phyloP scores from a whole-genome alignment of 2,113 vertebrate genomes.

The Cinclus mexicanus region DNA sequence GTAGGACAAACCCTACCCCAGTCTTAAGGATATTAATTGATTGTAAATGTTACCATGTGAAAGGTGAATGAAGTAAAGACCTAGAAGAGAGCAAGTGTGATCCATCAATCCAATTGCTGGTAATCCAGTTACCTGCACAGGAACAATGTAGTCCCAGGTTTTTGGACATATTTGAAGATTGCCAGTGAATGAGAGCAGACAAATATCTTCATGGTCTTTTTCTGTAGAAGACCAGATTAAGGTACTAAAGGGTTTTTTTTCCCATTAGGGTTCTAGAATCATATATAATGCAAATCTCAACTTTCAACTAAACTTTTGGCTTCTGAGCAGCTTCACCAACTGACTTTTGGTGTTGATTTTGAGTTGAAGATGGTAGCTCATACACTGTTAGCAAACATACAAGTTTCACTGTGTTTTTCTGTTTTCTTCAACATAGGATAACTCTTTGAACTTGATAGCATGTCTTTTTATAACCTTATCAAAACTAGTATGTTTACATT shows the following conservation, averaged over 20 bases:
- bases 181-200: background rate
- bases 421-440: background rate
- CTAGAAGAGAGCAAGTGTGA: background rate
- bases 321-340: background rate
- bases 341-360: background rate
- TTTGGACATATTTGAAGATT: background rate
- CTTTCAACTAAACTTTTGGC: background rate
- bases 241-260: background rate
- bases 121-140: background rate
- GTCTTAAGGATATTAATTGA: background rate
- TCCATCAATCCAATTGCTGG: background rate
- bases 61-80: background rate
- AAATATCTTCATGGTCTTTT: background rate
- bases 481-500: background rate
- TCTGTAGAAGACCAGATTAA: background rate
- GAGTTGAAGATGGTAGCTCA: background rate
- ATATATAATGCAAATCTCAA: background rate
- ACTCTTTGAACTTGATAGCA: background rate
- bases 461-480: background rate
- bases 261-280: background rate
- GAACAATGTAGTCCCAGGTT: background rate
- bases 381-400: background rate
- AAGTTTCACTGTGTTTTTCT: background rate
- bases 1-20: background rate
- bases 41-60: background rate